These are phyloP conservation scores for Malurus splendens DNA, from an alignment of 2,797 vertebrate genomes.

Conservation along the genomic window DNA sequence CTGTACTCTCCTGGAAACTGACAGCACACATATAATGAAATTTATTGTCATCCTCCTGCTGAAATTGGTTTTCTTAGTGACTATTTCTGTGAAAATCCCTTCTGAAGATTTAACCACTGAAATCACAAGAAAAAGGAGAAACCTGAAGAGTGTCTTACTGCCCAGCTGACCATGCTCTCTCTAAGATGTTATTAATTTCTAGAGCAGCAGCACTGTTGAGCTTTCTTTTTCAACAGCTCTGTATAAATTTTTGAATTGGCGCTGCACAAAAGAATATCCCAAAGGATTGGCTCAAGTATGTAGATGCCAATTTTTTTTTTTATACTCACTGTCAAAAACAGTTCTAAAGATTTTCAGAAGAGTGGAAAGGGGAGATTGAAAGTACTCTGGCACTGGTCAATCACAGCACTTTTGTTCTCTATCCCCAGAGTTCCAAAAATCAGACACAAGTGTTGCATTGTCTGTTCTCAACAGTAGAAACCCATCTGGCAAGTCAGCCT, in stretches of 20 bases:
- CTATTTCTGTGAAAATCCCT: neutral
- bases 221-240: neutral
- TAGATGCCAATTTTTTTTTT: neutral
- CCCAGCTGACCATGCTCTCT: neutral
- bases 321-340: neutral
- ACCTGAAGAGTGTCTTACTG: neutral
- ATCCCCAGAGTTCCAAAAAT: neutral
- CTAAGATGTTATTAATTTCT: neutral
- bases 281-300: neutral
- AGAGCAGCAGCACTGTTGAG: neutral
- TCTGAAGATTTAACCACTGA: neutral
- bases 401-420: neutral
- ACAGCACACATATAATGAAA: neutral
- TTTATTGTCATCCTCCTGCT: neutral
- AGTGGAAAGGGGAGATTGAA: neutral
- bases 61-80: neutral
- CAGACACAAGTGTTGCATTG: neutral
- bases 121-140: neutral
- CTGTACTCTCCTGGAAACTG: neutral
- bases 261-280: neutral
- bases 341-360: neutral
- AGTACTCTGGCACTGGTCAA: no score
- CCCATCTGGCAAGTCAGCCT: neutral
- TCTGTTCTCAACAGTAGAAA: neutral
- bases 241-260: neutral